Conservation (phyloP, 2,113 vertebrate species). For the Alouatta palliata region DNA sequence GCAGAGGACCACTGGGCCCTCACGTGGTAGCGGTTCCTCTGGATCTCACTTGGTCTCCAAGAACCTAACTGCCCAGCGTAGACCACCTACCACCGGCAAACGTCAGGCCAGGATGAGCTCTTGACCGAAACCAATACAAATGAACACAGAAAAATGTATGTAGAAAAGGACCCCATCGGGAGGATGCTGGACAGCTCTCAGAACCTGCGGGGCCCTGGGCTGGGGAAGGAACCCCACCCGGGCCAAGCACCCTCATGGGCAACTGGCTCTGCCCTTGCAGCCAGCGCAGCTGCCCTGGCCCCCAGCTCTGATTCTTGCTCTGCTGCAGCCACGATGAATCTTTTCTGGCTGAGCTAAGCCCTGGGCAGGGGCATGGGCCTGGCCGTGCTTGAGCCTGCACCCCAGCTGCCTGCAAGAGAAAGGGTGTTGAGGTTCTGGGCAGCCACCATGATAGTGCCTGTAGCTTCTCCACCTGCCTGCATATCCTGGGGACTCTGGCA, state of each 20-base stretch:
- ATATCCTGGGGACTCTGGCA: neutral
- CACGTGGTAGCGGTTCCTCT: neutral
- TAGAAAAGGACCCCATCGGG: too few relatives aligned
- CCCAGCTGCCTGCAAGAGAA: neutral
- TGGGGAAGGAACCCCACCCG: neutral
- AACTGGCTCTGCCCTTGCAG: neutral
- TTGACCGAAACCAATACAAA: neutral
- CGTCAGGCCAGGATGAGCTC: neutral
- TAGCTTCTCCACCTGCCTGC: neutral
- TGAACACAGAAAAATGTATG: neutral
- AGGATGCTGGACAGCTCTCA: neutral
- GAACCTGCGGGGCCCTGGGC: neutral
- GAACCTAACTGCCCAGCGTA: neutral
- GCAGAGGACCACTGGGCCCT: neutral
- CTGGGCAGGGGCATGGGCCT: neutral
- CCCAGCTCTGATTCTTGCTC: neutral
- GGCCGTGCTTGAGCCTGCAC: neutral
- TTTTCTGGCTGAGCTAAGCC: neutral
- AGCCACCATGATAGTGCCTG: neutral
- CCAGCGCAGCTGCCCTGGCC: too few relatives aligned
- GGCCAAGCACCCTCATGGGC: accelerated
- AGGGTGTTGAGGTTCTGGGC: neutral
- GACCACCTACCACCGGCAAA: neutral
- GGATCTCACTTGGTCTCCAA: neutral
- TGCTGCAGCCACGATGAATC: neutral